Base-by-base conservation (phyloP, 2,888 invertebrate species). In the Crepidodera aurea region DNA sequence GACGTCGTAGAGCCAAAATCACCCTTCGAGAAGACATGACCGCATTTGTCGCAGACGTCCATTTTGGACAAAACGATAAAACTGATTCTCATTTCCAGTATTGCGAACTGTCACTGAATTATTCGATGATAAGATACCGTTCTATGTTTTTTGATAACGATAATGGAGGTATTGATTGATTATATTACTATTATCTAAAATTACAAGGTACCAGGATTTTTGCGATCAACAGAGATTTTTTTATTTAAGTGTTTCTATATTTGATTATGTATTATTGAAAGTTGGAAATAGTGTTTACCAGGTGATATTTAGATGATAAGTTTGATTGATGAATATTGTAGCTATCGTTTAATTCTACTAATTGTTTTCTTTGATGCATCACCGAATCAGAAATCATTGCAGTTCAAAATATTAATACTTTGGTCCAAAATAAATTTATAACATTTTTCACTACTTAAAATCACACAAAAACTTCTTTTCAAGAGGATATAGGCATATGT, bases 1-100 rank as follows among this genome's bases (percentile, higher is more conserved):
- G 27, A 27, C 7, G 37, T 34, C 0, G 48, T 46, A 7, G 59
- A 59, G 7, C 59, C 42, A 54, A 25, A 63, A n/a, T 55, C 44
- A 19, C 39, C 29, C 16, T 51, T 51, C 1, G 48, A 48, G 16
- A 34, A 5, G 1, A 39, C 27, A 39, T 55, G 65, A n/a, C 72
- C 73, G 63, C 73, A 73, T 39, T 66, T 61, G 34, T 65, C 65
- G 51, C 72, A 73, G 46, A 63, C 62, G 13, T 57, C 39, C 63
- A 63, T 63, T 25, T 55, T 55, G 34, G 19, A 51, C 32, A 39
- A 37, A 39, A 16, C 27, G n/a, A 37, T 4, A 37, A 15, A 29
- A 29, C 29, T 29, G 10, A 29, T 2, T 7, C 10, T 13, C 4
- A 34, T 34, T 34, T 34, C 10, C 10, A 2, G 34, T 3, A 10